Conservation (phyloP, 2,113 vertebrate genomes). For the Otus sunia region DNA sequence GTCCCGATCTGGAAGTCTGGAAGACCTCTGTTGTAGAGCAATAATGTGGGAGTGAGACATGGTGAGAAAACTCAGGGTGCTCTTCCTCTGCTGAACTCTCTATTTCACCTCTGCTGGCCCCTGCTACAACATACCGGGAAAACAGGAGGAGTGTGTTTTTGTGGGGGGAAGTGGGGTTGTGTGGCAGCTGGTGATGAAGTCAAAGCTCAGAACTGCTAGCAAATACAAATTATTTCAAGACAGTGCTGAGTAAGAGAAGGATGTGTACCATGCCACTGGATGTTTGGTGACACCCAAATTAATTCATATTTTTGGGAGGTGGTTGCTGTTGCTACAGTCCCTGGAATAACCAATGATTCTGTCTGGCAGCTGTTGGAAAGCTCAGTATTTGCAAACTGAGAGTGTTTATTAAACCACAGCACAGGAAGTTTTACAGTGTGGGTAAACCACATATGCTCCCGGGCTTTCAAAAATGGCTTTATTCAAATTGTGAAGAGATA, state of each 20-base stretch:
- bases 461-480: background rate
- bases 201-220: background rate
- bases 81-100: background rate
- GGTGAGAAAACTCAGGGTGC: background rate
- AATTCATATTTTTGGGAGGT: background rate
- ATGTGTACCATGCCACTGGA: too few species aligned
- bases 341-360: rapidly evolving
- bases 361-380: background rate
- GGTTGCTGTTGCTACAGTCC: background rate
- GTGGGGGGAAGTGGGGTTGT: background rate
- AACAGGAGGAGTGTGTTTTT: too few species aligned
- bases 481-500: background rate
- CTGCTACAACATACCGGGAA: background rate
- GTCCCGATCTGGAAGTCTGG: too few species aligned
- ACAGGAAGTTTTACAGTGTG: background rate
- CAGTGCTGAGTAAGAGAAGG: background rate
- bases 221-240: background rate
- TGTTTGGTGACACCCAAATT: background rate
- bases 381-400: background rate
- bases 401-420: background rate
- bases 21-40: background rate
- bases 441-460: background rate
- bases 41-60: background rate
- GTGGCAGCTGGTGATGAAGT: background rate
- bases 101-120: too few species aligned